These are phyloP conservation scores for Ceyx margarethae DNA, from an alignment of 2,113 vertebrate genomes.

Conservation along the genomic window DNA sequence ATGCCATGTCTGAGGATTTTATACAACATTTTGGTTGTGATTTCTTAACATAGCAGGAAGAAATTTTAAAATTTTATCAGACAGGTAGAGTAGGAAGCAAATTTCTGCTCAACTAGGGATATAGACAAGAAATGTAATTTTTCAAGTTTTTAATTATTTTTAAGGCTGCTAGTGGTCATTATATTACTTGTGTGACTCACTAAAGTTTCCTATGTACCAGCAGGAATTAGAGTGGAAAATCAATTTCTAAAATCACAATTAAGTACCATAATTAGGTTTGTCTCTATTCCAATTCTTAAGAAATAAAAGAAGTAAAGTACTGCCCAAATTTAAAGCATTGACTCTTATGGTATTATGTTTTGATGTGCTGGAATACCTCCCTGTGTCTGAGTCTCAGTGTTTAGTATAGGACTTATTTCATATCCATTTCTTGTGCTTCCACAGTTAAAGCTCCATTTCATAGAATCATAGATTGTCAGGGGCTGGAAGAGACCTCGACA, in stretches of 20 bases:
- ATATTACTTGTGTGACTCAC: constrained; percentile 27
- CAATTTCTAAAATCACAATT: constrained; percentile 74
- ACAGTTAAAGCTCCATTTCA: neutral
- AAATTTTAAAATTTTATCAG: neutral
- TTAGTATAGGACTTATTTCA: neutral
- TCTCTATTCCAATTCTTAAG: constrained; percentile 27
- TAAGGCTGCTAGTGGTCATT: constrained; percentile 8
- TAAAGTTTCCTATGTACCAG: constrained; percentile 43
- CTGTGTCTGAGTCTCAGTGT: too few relatives aligned
- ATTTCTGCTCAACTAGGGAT: neutral
- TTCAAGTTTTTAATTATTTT: neutral
- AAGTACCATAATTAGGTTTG: constrained; percentile 59
- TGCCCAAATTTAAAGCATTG: constrained; percentile 14
- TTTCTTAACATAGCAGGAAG: neutral
- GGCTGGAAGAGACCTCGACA: too few relatives aligned
- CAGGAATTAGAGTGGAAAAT: constrained; percentile 68
- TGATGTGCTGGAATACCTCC: neutral
- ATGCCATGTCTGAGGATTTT: neutral
- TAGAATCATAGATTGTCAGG: too few relatives aligned
- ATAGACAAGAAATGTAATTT: neutral
- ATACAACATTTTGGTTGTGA: neutral
- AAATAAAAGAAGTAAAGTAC: constrained; percentile 45
- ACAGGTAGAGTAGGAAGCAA: neutral
- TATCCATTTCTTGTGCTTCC: neutral
- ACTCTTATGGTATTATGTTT: neutral